These are phyloP conservation scores for Heliconius hermathena DNA, from an alignment of 1,140 invertebrate species.

Conservation along the genomic window DNA sequence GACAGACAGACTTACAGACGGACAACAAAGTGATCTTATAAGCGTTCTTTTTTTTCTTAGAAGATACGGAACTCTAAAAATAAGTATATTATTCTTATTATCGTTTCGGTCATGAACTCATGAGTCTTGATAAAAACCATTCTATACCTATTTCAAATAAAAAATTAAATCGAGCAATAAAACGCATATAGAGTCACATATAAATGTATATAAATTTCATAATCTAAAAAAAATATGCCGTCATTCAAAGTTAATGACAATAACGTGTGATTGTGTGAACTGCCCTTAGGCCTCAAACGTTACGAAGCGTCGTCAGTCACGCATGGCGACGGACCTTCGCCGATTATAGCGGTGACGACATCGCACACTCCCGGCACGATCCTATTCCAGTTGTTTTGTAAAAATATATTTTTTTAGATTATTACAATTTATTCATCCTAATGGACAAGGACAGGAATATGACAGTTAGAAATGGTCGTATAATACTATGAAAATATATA, in stretches of 20 bases:
- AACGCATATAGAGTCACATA: neutral
- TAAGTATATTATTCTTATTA: neutral
- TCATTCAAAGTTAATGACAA: conserved; percentile 11
- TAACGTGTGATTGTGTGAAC: conserved; percentile 22
- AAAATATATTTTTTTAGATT: conserved; percentile 29
- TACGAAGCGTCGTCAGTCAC: conserved; percentile 57
- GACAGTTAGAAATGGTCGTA: too few species aligned
- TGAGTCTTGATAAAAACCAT: neutral
- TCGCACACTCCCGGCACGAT: conserved; percentile 58
- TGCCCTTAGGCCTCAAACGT: conserved; percentile 38
- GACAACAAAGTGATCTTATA: too few species aligned
- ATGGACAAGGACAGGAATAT: neutral
- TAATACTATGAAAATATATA: too few species aligned
- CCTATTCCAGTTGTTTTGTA: conserved; percentile 48
- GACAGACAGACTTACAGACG: too few species aligned
- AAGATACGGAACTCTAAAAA: too few species aligned
- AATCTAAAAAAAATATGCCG: conserved; percentile 10
- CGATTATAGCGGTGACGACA: conserved; percentile 75
- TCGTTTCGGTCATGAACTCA: neutral
- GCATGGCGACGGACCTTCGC: conserved; percentile 68
- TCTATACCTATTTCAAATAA: too few species aligned
- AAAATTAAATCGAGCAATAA: neutral
- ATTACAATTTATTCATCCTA: neutral
- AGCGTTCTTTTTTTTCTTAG: too few species aligned
- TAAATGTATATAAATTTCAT: neutral